Evolutionary conservation across 1,140 invertebrate genomes (phyloP).

Genomic region (Euwallacea fornicatus): DNA sequence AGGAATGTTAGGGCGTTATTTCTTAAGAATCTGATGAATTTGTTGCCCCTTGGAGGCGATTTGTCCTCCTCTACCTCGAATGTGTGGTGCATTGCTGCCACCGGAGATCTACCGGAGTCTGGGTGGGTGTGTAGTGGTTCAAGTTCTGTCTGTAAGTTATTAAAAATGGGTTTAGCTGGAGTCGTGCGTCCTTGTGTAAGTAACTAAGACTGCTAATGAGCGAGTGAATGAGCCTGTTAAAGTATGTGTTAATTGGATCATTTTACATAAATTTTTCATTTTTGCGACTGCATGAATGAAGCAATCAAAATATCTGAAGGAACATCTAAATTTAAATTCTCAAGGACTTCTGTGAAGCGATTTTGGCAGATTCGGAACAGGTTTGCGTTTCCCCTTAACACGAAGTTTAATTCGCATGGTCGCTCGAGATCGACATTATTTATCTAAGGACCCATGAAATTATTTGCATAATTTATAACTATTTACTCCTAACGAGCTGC

Average conservation of each 20-base stretch:
- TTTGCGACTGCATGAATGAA: background rate
- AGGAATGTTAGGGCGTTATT: constrained; percentile 67
- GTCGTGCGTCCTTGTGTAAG: too few relatives aligned
- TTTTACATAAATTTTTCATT: too few relatives aligned
- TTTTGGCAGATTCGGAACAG: constrained; percentile 1
- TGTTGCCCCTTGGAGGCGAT: constrained; percentile 34
- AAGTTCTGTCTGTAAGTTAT: background rate
- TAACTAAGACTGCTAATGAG: too few relatives aligned
- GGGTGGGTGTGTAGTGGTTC: background rate
- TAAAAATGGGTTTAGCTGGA: background rate
- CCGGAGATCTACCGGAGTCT: background rate
- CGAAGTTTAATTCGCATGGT: constrained; percentile 4
- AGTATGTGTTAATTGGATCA: too few relatives aligned
- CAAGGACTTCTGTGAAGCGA: constrained; percentile 6
- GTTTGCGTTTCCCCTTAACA: constrained; percentile 4
- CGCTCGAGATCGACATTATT: constrained; percentile 1
- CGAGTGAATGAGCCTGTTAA: too few relatives aligned
- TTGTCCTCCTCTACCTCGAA: constrained; percentile 38
- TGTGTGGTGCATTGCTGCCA: constrained; percentile 38
- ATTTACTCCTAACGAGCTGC: constrained; percentile 5
- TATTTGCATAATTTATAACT: constrained; percentile 8
- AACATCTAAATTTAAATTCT: background rate
- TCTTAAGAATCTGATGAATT: constrained; percentile 37
- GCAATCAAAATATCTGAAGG: background rate
- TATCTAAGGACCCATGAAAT: constrained; percentile 2